phyloP scores from a whole-genome alignment of 1,140 invertebrate genomes.

The Drosophila auraria region DNA sequence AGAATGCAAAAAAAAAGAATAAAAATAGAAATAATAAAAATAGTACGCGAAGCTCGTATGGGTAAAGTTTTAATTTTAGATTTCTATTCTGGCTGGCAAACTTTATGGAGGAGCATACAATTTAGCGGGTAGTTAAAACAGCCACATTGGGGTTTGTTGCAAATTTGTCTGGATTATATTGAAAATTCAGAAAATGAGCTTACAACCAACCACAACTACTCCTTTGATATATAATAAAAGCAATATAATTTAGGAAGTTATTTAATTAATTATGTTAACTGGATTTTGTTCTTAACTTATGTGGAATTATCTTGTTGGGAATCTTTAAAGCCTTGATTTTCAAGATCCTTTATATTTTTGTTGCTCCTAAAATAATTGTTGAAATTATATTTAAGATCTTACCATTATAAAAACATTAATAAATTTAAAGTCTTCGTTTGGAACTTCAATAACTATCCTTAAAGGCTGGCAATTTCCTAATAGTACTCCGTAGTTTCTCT shows the following conservation, averaged over 20 bases:
- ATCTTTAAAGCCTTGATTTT: background rate
- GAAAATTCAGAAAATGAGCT: background rate
- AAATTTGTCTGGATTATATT: too few species aligned
- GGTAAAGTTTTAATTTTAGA: slow-evolving; percentile 29
- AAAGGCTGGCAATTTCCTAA: too few species aligned
- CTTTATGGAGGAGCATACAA: background rate
- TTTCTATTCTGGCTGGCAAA: slow-evolving; percentile 1
- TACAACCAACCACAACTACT: too few species aligned
- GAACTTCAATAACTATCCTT: background rate
- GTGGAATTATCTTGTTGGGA: background rate
- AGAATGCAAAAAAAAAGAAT: background rate
- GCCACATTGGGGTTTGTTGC: background rate
- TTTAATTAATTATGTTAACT: too few species aligned
- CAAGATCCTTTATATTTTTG: background rate
- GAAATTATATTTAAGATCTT: too few species aligned
- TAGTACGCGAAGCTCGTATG: background rate
- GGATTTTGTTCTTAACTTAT: too few species aligned
- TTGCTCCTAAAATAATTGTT: background rate
- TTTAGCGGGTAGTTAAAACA: background rate
- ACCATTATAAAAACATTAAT: background rate
- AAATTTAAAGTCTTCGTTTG: background rate
- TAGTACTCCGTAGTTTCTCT: too few species aligned
- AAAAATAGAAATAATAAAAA: background rate
- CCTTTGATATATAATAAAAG: too few species aligned
- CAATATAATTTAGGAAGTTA: too few species aligned